Evolutionary conservation across 2,888 invertebrate genomes (phyloP), one percentile per base, ranked within the genome.

Genomic region (Andrena chrysosceles): DNA sequence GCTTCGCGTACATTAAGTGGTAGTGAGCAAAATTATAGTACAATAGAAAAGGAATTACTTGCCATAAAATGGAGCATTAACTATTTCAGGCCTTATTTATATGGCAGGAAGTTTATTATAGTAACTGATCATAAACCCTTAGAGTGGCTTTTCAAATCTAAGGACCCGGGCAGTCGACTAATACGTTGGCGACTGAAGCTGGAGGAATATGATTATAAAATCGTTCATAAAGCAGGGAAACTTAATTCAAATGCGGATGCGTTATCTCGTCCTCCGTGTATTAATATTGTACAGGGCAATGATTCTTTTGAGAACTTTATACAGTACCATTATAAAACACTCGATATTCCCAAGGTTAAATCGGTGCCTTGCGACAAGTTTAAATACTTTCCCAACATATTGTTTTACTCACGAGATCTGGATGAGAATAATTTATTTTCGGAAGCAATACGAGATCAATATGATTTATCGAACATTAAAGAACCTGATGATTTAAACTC

Each of bases 91-190:
- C 68, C 75, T 23, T 75, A 69, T 0, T 20, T 75, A 8, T 75
- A 75, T 0, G 68, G 68, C 13, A 35, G 75, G 13, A 56, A 2
- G 1, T 69, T 76, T n/a, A 70, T 13, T 0, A 70, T 76, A 4
- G 13, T 63, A n/a, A 75, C 76, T 2, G 72, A 77, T 29, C 76
- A 76, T 56, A 63, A 64, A 63, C 75, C 75, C 0, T 16, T 75
- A 1, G n/a, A 52, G 0, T 75, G 75, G 75, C 6, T 75, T n/a
- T 75, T 75, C n/a, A 75, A 75, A 52, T 75, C 60, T n/a, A 81
- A 77, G 4, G 76, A 81, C 4, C 70, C 71, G 23, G 49, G 67
- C n/a, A 70, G 54, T 4, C 29, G 81, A n/a, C 23, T 81, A 20
- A 62, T 76, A 52, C 52, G 76, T 42, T 81, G 81, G 71, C 35